These are phyloP conservation scores for Lampris incognitus DNA, from an alignment of 2,113 vertebrate genomes.

Conservation along the genomic window DNA sequence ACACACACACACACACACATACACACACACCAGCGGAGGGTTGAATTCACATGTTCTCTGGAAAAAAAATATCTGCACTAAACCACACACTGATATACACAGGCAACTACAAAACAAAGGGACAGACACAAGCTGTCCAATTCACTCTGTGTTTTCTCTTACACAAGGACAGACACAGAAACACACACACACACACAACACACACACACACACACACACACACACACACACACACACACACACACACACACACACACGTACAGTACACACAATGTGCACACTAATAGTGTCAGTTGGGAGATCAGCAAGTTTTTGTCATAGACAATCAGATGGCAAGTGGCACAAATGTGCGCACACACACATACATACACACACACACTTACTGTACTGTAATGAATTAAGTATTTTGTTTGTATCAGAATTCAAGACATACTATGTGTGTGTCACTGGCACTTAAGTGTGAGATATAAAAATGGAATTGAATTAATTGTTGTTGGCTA, in stretches of 20 bases:
- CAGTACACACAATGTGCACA: constrained; percentile 40
- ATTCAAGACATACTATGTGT: constrained; percentile 50
- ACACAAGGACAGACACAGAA: too few relatives aligned
- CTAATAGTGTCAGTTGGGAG: constrained; percentile 73
- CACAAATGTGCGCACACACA: not conserved
- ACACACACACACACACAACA: constrained; percentile 16
- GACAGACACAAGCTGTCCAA: not conserved
- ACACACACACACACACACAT: constrained; percentile 34
- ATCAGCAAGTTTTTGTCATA: constrained; percentile 63
- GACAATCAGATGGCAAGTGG: constrained; percentile 65
- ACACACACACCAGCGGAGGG: constrained; percentile 25
- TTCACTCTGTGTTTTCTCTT: too few relatives aligned
- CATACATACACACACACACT: not conserved
- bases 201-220: not conserved
- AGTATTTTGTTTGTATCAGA: constrained; percentile 56
- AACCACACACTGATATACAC: constrained; percentile 39
- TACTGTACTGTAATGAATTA: constrained; percentile 29
- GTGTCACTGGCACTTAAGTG: not conserved
- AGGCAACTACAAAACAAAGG: constrained; percentile 7
- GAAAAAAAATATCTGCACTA: constrained; percentile 23
- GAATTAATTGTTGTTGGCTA: too few relatives aligned
- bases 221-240: constrained; percentile 8
- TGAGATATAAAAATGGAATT: too few relatives aligned
- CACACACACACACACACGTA: constrained; percentile 42
- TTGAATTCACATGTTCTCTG: constrained; percentile 10